These are phyloP conservation scores for Dioctria rufipes DNA, from an alignment of 2,888 invertebrate species.

Conservation along the genomic window DNA sequence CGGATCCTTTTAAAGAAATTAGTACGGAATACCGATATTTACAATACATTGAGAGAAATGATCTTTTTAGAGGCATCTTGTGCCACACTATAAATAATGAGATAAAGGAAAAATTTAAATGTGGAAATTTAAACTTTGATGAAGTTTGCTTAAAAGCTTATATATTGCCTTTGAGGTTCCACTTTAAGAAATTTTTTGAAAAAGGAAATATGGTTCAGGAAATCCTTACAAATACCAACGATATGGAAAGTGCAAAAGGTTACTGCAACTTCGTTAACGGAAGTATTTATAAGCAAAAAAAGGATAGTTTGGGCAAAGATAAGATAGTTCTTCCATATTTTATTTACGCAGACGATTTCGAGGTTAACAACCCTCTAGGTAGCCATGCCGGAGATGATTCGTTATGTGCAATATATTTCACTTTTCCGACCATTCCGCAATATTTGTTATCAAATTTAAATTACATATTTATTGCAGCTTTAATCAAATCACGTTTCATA, in stretches of 20 bases:
- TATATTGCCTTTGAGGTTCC: conserved; percentile 21
- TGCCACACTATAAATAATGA: too few relatives aligned
- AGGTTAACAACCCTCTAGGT: too few relatives aligned
- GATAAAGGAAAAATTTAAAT: too few relatives aligned
- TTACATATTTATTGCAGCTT: conserved; percentile 56
- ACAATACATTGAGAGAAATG: too few relatives aligned
- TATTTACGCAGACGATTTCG: too few relatives aligned
- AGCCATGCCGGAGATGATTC: too few relatives aligned
- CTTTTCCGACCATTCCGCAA: not conserved
- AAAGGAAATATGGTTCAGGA: not conserved
- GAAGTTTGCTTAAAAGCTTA: conserved; percentile 6
- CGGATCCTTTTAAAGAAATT: not conserved
- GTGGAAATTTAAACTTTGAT: too few relatives aligned
- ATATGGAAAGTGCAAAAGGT: not conserved
- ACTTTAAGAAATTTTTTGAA: conserved; percentile 46
- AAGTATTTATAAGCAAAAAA: not conserved
- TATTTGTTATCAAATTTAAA: conserved; percentile 55
- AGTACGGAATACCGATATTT: not conserved
- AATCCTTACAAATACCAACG: not conserved
- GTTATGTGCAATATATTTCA: conserved; percentile 38
- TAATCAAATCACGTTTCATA: conserved; percentile 52
- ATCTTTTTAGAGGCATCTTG: too few relatives aligned
- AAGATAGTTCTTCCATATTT: not conserved
- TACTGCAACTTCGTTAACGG: not conserved
- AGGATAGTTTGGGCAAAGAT: not conserved